These are phyloP conservation scores for Lithobates sylvaticus DNA, from an alignment of 2,797 vertebrate species.

Conservation along the genomic window DNA sequence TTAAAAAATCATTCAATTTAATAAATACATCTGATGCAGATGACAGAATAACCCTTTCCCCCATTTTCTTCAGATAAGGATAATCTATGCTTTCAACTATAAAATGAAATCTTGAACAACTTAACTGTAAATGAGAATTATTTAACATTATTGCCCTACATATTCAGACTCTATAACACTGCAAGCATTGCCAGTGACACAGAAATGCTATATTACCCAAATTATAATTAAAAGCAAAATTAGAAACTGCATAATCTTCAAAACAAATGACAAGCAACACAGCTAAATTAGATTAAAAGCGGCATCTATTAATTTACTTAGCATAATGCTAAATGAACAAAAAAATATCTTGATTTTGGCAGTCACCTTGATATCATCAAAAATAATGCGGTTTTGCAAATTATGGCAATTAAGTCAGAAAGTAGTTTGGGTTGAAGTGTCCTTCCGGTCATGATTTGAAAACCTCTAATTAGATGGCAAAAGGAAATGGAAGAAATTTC, in stretches of 20 bases:
- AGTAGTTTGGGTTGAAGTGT: constrained; percentile 32
- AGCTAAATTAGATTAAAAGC: constrained; percentile 45
- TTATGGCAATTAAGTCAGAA: constrained; percentile 54
- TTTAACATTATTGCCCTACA: constrained; percentile 2
- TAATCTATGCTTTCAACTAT: background rate
- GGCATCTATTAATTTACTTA: constrained; percentile 46
- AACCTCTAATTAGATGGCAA: constrained; percentile 52
- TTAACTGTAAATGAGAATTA: constrained; percentile 15
- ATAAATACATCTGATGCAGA: background rate
- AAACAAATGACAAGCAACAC: constrained; percentile 38
- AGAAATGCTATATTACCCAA: constrained; percentile 9
- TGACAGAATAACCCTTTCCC: background rate
- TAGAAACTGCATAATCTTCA: constrained; percentile 45
- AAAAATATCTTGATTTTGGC: constrained; percentile 24
- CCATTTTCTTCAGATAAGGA: background rate
- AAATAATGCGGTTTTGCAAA: constrained; percentile 53
- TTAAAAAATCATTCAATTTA: background rate
- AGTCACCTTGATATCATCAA: constrained; percentile 55
- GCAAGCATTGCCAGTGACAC: background rate
- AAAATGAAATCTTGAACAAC: constrained; percentile 6
- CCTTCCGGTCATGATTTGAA: constrained; percentile 57
- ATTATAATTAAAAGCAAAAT: constrained; percentile 47
- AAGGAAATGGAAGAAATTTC: constrained; percentile 19
- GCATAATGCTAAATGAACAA: constrained; percentile 47
- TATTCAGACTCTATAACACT: background rate